Evolutionary conservation across 2,797 vertebrate species (phyloP).

Genomic region (Esox lucius): DNA sequence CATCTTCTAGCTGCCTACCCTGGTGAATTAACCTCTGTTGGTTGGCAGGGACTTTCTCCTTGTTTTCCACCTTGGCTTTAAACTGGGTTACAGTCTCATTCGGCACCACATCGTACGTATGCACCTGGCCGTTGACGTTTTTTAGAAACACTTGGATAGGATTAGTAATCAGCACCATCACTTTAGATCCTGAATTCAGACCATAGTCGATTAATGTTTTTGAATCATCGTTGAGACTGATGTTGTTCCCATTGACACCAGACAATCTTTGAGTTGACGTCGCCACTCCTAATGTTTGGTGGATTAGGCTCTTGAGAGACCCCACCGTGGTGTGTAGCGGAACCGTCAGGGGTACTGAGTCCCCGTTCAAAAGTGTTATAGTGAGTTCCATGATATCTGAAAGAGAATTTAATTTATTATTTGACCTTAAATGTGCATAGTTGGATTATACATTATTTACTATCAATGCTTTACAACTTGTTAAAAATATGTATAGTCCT

Average conservation of each 20-base stretch:
- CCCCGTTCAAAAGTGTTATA: constrained; percentile 50
- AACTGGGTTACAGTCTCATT: constrained; percentile 58
- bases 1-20: constrained; percentile 41
- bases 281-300: accelerated
- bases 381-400: constrained; percentile 58
- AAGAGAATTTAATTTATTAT: background rate
- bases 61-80: constrained; percentile 43
- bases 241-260: constrained; percentile 38
- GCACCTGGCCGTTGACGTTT: constrained; percentile 43
- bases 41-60: constrained; percentile 43
- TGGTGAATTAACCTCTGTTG: constrained; percentile 69
- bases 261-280: constrained; percentile 18
- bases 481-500: no score
- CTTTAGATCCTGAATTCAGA: constrained; percentile 36
- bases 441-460: no score
- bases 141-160: constrained; percentile 64
- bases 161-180: constrained; percentile 54
- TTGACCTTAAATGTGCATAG: background rate
- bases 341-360: background rate
- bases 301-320: constrained; percentile 49
- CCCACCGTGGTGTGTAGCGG: constrained; percentile 39
- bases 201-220: constrained; percentile 42
- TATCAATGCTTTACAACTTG: no score
- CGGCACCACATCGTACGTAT: constrained; percentile 52
- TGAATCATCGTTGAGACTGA: constrained; percentile 43